These are phyloP conservation scores for Heliconius hermathena DNA, from an alignment of 1,140 invertebrate species.

Conservation along the genomic window DNA sequence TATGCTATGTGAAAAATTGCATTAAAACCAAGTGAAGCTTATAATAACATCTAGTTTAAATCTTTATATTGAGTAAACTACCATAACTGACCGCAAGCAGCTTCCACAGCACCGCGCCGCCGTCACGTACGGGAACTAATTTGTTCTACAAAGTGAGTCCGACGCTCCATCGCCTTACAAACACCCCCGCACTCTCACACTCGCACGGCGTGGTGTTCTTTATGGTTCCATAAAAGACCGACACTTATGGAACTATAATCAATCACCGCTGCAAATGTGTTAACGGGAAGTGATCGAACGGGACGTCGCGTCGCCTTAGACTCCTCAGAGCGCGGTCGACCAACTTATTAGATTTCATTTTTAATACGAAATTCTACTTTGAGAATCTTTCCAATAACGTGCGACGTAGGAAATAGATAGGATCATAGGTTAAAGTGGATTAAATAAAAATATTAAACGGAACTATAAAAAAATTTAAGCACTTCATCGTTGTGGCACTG, in stretches of 20 bases:
- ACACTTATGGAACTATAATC: not conserved
- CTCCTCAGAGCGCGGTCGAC: not conserved
- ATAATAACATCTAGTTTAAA: not conserved
- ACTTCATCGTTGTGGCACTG: not conserved
- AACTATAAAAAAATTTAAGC: not conserved
- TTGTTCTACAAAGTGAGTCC: not conserved
- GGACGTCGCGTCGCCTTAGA: not conserved
- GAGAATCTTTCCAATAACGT: constrained; percentile 5
- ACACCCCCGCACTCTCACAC: too few relatives aligned
- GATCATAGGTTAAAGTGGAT: not conserved
- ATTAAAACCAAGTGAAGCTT: too few relatives aligned
- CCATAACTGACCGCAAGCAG: not conserved
- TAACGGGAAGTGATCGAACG: not conserved
- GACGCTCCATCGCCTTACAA: not conserved
- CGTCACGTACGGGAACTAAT: constrained; percentile 2
- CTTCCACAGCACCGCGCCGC: not conserved
- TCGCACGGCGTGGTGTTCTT: not conserved
- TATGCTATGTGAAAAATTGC: too few relatives aligned
- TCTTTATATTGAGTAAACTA: not conserved
- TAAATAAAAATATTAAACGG: not conserved
- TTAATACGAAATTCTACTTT: not conserved
- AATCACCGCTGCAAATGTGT: not conserved
- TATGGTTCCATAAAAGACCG: not conserved
- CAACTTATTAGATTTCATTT: not conserved
- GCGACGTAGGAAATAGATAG: not conserved